Conservation (phyloP, 2,888 invertebrate species). For the Coleophora deauratella region DNA sequence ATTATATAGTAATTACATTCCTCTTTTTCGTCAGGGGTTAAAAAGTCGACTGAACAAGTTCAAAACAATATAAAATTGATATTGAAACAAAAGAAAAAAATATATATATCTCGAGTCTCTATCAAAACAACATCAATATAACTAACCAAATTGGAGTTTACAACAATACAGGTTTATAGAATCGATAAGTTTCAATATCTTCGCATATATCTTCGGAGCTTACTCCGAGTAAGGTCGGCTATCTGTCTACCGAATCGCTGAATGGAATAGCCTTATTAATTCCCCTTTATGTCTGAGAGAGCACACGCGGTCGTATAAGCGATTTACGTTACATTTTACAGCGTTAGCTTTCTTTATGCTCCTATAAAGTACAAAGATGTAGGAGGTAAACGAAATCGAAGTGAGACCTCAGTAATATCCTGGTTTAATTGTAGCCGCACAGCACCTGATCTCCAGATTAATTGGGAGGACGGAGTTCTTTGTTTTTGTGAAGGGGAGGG, state of each 20-base stretch:
- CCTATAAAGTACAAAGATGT: conserved; percentile 54
- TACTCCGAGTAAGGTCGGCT: conserved; percentile 32
- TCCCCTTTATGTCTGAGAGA: conserved; percentile 57
- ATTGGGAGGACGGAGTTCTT: conserved; percentile 23
- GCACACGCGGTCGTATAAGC: conserved; percentile 52
- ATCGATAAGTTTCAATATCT: conserved; percentile 67
- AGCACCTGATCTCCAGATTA: conserved; percentile 49
- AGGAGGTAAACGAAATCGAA: conserved; percentile 23
- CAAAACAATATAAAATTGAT: too few relatives aligned
- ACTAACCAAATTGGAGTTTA: conserved; percentile 31
- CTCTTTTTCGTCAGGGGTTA: too few relatives aligned
- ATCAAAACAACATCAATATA: conserved; percentile 19
- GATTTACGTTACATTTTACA: conserved; percentile 58
- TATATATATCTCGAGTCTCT: too few relatives aligned
- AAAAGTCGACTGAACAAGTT: too few relatives aligned
- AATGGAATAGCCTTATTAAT: conserved; percentile 67
- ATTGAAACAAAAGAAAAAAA: too few relatives aligned
- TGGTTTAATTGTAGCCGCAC: conserved; percentile 53
- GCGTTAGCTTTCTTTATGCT: conserved; percentile 64
- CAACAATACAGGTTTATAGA: conserved; percentile 40
- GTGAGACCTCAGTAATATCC: conserved; percentile 36
- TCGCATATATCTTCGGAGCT: conserved; percentile 41
- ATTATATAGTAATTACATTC: too few relatives aligned
- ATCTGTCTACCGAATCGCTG: conserved; percentile 56
- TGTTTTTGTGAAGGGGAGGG: conserved; percentile 16